Evolutionary conservation across 2,888 invertebrate species (phyloP).

Genomic region (Latheticus oryzae): DNA sequence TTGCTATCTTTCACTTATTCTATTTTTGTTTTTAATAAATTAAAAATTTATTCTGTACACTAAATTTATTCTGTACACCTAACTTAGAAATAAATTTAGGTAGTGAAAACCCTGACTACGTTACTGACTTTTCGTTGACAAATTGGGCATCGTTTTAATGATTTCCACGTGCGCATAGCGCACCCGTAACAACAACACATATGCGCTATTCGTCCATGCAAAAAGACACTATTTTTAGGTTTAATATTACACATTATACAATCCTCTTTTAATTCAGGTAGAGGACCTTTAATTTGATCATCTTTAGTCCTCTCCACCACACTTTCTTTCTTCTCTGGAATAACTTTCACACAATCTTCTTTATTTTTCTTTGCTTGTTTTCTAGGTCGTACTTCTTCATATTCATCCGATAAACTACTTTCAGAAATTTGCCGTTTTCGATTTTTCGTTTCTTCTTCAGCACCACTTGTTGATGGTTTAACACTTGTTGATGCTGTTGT

Average conservation of each 20-base stretch:
- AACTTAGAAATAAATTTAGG: conserved; percentile 42
- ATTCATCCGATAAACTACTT: conserved; percentile 57
- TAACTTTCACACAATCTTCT: no score
- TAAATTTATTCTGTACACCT: conserved; percentile 35
- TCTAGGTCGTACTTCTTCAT: conserved; percentile 41
- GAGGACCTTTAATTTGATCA: conserved; percentile 25
- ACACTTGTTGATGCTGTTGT: no score
- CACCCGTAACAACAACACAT: conserved; percentile 79
- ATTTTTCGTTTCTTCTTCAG: conserved; percentile 25
- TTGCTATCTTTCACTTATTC: conserved; percentile 41
- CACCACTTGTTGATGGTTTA: conserved; percentile 29
- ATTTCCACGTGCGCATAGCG: conserved; percentile 75
- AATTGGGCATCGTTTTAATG: conserved; percentile 74
- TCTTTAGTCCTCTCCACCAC: conserved; percentile 20
- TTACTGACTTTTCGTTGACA: conserved; percentile 77
- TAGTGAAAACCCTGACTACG: conserved; percentile 71
- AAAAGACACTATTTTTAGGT: conserved; percentile 76
- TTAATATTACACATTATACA: conserved; percentile 74
- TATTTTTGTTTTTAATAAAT: conserved; percentile 32
- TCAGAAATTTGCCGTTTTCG: conserved; percentile 55
- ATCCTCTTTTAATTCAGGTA: conserved; percentile 61
- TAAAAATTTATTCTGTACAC: conserved; percentile 29
- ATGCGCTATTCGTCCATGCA: conserved; percentile 75
- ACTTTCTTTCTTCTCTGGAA: conserved; percentile 5
- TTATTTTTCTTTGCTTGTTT: conserved; percentile 46